phyloP scores from a whole-genome alignment of 2,888 invertebrate species.

The Melanargia galathea region DNA sequence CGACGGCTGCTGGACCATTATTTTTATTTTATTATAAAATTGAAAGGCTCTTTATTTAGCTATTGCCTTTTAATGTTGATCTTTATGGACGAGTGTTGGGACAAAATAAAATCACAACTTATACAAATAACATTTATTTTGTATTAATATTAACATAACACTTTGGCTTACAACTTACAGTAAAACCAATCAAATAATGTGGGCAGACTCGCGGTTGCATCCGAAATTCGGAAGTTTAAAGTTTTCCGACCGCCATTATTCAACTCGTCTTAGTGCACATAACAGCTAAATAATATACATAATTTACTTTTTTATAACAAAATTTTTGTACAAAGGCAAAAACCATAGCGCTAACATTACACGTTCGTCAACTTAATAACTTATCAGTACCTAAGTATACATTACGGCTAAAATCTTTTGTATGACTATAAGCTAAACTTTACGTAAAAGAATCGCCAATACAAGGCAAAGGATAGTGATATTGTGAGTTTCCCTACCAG shows the following conservation, averaged over 20 bases:
- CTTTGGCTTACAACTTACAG: constrained; percentile 34
- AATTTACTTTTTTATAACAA: constrained; percentile 27
- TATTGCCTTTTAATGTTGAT: no score
- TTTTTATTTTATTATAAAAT: no score
- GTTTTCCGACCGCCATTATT: constrained; percentile 8
- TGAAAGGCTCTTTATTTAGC: no score
- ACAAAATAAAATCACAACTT: constrained; percentile 17
- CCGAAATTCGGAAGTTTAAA: not conserved
- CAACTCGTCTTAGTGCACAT: constrained; percentile 18
- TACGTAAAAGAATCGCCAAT: no score
- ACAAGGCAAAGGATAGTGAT: no score
- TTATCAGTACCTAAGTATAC: constrained; percentile 9
- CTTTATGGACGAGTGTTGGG: no score
- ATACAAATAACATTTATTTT: constrained; percentile 44
- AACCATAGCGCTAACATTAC: constrained; percentile 34
- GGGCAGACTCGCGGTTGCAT: not conserved
- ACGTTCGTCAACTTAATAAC: constrained; percentile 20
- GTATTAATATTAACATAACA: constrained; percentile 39
- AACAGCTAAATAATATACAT: constrained; percentile 36
- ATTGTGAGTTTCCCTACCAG: no score
- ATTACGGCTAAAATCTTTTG: constrained; percentile 19
- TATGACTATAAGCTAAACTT: no score
- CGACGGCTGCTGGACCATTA: no score
- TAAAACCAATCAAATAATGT: constrained; percentile 20
- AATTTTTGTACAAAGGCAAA: constrained; percentile 37